Conservation (phyloP, 2,888 invertebrate species). For the Amiota mariae region DNA sequence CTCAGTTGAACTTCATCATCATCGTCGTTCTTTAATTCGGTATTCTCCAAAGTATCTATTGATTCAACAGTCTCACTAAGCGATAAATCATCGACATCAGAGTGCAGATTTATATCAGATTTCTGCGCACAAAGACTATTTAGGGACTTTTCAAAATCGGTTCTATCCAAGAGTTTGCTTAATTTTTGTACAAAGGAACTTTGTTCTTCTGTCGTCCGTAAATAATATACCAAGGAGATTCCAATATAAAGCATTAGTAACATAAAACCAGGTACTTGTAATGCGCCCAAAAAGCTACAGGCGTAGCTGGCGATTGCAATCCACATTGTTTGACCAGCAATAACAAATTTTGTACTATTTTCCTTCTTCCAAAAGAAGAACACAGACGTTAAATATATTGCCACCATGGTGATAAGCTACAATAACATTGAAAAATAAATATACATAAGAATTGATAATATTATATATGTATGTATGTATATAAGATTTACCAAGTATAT, state of each 20-base stretch:
- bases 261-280: constrained; percentile 85
- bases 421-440: constrained; percentile 61
- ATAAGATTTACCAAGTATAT: constrained; percentile 66
- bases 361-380: constrained; percentile 84
- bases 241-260: constrained; percentile 77
- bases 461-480: neutral
- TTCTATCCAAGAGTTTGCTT: constrained; percentile 64
- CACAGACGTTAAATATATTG: constrained; percentile 82
- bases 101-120: constrained; percentile 53
- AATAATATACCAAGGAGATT: constrained; percentile 69
- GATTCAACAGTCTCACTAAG: constrained; percentile 67
- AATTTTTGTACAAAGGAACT: constrained; percentile 62
- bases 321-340: constrained; percentile 84
- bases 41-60: constrained; percentile 57
- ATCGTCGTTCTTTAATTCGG: constrained; percentile 36
- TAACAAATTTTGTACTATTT: constrained; percentile 79
- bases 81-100: constrained; percentile 67
- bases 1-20: constrained; percentile 75
- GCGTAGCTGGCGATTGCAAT: constrained; percentile 83
- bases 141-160: constrained; percentile 66
- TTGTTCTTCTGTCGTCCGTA: constrained; percentile 65
- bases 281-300: constrained; percentile 83
- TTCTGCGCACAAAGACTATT: constrained; percentile 69
- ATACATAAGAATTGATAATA: neutral
- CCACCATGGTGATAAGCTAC: constrained; percentile 80